A percentile compares a stretch with the other conserved stretches of the same genome.
Evolutionary conservation across 2,797 vertebrate species (phyloP).

Genomic region (Sebastes cheni): DNA sequence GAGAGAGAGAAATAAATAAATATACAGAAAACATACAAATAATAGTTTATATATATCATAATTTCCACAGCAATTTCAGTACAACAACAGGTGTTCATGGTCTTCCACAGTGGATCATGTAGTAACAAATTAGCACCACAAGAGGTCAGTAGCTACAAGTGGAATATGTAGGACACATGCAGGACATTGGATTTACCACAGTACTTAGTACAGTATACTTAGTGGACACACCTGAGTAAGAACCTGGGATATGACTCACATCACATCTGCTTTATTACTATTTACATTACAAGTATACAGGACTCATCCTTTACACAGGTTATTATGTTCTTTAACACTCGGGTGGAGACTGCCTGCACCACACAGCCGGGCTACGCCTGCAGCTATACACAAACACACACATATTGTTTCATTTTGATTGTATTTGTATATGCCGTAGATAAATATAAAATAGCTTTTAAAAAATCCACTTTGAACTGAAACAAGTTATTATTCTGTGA

Average conservation of each 20-base stretch:
- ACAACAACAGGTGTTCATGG: background rate
- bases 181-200: background rate
- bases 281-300: background rate
- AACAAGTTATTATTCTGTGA: background rate
- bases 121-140: constrained; percentile 20
- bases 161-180: background rate
- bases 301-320: background rate
- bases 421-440: background rate
- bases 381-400: background rate
- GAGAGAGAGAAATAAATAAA: background rate
- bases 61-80: background rate
- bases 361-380: background rate
- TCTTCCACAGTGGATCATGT: background rate
- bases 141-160: constrained; percentile 30
- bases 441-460: background rate
- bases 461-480: background rate
- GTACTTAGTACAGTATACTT: too few relatives aligned
- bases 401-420: background rate
- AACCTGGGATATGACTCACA: background rate
- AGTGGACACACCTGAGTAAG: too few relatives aligned
- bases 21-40: background rate
- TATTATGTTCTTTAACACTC: background rate
- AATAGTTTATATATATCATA: background rate
- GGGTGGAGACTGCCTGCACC: background rate
- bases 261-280: background rate